phyloP scores from a whole-genome alignment of 2,888 invertebrate species.

The Drosophila pullipes region DNA sequence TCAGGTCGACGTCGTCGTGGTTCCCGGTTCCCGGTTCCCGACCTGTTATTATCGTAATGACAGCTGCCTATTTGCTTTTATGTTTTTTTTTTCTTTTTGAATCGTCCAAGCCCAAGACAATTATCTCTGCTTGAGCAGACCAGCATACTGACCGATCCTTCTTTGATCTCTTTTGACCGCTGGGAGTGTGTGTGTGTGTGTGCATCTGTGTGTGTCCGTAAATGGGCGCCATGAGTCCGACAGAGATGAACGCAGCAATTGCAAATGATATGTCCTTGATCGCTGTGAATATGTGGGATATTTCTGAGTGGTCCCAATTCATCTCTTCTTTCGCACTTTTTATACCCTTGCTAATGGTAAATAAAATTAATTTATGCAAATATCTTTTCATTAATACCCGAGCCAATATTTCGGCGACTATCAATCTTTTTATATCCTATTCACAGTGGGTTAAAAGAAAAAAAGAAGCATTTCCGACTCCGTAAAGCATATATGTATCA shows the following conservation, averaged over 20 bases:
- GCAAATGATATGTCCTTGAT: slow-evolving; percentile 58
- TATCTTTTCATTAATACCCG: background rate
- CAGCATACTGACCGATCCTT: slow-evolving; percentile 49
- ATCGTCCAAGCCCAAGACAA: slow-evolving; percentile 69
- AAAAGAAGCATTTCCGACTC: background rate
- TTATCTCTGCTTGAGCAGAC: slow-evolving; percentile 71
- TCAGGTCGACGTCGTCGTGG: slow-evolving; percentile 56
- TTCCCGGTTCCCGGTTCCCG: slow-evolving; percentile 60
- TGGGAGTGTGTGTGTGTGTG: slow-evolving; percentile 11
- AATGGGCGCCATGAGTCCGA: slow-evolving; percentile 41
- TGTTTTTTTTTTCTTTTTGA: slow-evolving; percentile 47
- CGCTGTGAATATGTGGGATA: slow-evolving; percentile 28
- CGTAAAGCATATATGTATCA: background rate
- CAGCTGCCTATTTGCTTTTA: slow-evolving; percentile 83
- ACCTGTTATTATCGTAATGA: slow-evolving; percentile 83
- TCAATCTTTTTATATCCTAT: background rate
- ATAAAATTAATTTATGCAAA: background rate
- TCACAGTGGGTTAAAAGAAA: background rate
- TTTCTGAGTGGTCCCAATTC: slow-evolving; percentile 16
- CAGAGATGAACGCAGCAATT: slow-evolving; percentile 28
- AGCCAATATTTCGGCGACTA: background rate
- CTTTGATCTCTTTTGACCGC: slow-evolving; percentile 35
- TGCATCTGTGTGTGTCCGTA: slow-evolving; percentile 13
- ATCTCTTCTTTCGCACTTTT: background rate
- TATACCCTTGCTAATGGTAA: background rate